Conservation (phyloP, 2,797 vertebrate genomes). For the Liparis tanakae region DNA sequence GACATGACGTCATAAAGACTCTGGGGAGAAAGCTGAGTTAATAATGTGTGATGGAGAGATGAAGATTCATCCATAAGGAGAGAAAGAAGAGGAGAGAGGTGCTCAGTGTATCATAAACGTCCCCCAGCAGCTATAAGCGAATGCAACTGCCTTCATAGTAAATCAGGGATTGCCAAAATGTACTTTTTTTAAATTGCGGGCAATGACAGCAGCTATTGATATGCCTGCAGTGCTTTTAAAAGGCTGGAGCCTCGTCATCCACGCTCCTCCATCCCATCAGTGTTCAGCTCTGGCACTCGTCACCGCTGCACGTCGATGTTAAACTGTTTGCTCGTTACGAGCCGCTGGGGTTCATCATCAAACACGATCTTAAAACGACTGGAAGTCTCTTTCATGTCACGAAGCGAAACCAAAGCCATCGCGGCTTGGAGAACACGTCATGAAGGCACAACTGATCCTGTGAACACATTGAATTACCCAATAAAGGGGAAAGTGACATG, state of each 20-base stretch:
- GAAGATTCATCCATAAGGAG: too few relatives aligned
- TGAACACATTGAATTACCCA: constrained; percentile 13
- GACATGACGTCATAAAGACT: too few relatives aligned
- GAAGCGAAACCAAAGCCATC: constrained; percentile 24
- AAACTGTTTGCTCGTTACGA: constrained; percentile 47
- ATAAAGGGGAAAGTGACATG: constrained; percentile 17
- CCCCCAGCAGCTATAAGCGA: too few relatives aligned
- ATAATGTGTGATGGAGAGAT: too few relatives aligned
- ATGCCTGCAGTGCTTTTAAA: constrained; percentile 45
- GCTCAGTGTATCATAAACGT: too few relatives aligned
- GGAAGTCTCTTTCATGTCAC: constrained; percentile 34
- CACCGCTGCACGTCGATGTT: constrained; percentile 52
- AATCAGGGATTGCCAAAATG: not conserved
- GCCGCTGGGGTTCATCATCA: constrained; percentile 44
- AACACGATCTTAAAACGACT: constrained; percentile 43
- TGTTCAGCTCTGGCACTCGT: constrained; percentile 41
- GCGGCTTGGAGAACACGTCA: constrained; percentile 5
- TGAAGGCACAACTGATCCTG: not conserved
- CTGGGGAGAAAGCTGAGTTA: too few relatives aligned
- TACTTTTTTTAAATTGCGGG: constrained; percentile 22
- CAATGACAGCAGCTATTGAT: constrained; percentile 25
- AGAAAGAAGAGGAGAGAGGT: too few relatives aligned
- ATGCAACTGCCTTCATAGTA: not conserved
- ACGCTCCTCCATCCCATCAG: constrained; percentile 35
- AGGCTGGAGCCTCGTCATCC: constrained; percentile 38